Evolutionary conservation across 2,888 invertebrate genomes (phyloP).

Genomic region (Digitonthophagus gazella): DNA sequence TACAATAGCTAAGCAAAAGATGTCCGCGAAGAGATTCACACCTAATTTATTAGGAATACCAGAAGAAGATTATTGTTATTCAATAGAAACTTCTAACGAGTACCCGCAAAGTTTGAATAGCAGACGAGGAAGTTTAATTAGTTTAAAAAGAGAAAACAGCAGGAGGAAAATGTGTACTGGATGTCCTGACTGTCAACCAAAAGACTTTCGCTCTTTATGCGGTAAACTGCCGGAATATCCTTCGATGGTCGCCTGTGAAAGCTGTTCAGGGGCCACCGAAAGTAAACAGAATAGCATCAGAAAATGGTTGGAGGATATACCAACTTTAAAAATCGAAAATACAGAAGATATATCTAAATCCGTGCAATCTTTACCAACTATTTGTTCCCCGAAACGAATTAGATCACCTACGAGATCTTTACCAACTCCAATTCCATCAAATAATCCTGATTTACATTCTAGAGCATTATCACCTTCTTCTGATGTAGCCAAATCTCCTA

Average conservation of each 20-base stretch:
- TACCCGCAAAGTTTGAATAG: slow-evolving; percentile 49
- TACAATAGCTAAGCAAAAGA: slow-evolving; percentile 84
- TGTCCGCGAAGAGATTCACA: slow-evolving; percentile 75
- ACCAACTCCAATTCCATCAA: slow-evolving; percentile 33
- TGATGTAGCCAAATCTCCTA: slow-evolving; percentile 30
- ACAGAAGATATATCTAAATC: neutral
- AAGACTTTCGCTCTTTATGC: slow-evolving; percentile 41
- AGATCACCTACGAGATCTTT: slow-evolving; percentile 46
- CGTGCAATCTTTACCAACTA: slow-evolving; percentile 10
- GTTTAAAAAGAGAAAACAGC: slow-evolving; percentile 63
- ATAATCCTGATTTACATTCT: slow-evolving; percentile 34
- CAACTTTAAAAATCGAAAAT: slow-evolving; percentile 44
- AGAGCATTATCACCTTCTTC: slow-evolving; percentile 40
- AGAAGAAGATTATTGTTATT: slow-evolving; percentile 66
- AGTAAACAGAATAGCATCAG: slow-evolving; percentile 73
- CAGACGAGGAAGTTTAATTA: slow-evolving; percentile 58
- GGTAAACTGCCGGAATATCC: slow-evolving; percentile 53
- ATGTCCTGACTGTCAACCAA: slow-evolving; percentile 65
- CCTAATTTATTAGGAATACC: slow-evolving; percentile 78
- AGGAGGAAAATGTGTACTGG: slow-evolving; percentile 59
- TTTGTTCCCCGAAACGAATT: slow-evolving; percentile 31
- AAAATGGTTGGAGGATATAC: slow-evolving; percentile 74
- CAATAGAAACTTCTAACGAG: slow-evolving; percentile 55
- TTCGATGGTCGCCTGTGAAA: slow-evolving; percentile 54
- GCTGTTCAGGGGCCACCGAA: slow-evolving; percentile 59